Evolutionary conservation across 64 coral and sea anemone species (phyloP), one percentile per base, ranked within the genome.

Genomic region (Stichodactyla helianthus): DNA sequence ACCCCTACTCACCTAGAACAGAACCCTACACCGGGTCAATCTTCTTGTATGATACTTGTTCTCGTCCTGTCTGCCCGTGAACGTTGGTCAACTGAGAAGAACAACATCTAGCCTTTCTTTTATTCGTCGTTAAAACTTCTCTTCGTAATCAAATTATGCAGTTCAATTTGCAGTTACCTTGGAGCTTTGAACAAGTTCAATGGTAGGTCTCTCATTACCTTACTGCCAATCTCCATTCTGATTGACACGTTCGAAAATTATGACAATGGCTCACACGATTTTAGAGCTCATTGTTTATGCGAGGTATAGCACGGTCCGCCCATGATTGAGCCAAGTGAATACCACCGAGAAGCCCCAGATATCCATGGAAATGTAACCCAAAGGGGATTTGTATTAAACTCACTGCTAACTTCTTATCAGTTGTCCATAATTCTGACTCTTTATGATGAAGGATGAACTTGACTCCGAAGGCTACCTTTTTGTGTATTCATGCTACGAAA

Each of bases 341-440:
- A 80, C 90, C 90, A 82, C 84, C 59, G 77, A 87, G 85, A n/a
- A 83, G 71, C 17, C n/a, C 74, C 17, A 92, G 79, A 92, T 92
- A 92, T 70, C 90, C 90, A 92, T 92, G 90, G 78, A 52, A 64
- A 92, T 92, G 17, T 16, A 80, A 0, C 18, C 52, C 15, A 6
- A 84, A 62, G 83, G 53, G 18, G 56, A 61, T 84, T 84, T 31
- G 14, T 58, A 26, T 51, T 79, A 9, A 79, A 82, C n/a, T 25
- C 19, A 4, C 10, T 70, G 65, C 65, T 74, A 74, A 31, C 25
- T 74, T 74, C 25, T 74, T 74, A 74, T 74, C 68, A 23, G 12
- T 74, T 74, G 31, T 74, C 68, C 11, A 74, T 13, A 8, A 31
- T 26, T 27, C 68, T 74, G 68, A 13, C 23, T 27, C 50, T 51